Evolutionary conservation across 2,888 invertebrate species (phyloP).

Genomic region (Orthonychiurus folsomi): DNA sequence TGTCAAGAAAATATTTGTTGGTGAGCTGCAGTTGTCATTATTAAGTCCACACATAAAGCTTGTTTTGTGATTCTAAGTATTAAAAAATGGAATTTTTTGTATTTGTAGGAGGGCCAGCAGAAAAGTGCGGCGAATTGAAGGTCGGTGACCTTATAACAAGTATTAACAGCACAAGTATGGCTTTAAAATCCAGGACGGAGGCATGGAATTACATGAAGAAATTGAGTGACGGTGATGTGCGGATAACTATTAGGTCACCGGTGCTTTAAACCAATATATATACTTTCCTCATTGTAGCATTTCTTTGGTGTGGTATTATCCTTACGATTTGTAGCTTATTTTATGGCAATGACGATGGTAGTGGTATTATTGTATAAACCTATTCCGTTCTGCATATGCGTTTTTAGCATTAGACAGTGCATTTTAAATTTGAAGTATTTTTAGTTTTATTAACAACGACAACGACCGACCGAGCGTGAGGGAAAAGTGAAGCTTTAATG

Average conservation of each 20-base stretch:
- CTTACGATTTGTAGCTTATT: too few relatives aligned
- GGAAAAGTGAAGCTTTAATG: too few relatives aligned
- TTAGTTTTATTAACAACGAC: too few relatives aligned
- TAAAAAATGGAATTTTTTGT: background rate
- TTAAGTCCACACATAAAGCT: background rate
- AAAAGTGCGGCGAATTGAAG: constrained; percentile 70
- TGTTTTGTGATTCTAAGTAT: background rate
- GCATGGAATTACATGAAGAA: constrained; percentile 90
- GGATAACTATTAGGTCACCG: constrained; percentile 51
- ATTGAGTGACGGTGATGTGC: constrained; percentile 72
- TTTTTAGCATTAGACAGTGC: too few relatives aligned
- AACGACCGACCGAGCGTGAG: too few relatives aligned
- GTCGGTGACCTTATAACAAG: constrained; percentile 79
- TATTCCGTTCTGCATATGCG: too few relatives aligned
- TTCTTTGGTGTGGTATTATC: too few relatives aligned
- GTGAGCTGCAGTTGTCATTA: constrained; percentile 48
- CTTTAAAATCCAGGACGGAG: constrained; percentile 79
- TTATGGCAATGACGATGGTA: too few relatives aligned
- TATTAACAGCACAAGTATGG: constrained; percentile 71
- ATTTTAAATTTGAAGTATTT: too few relatives aligned
- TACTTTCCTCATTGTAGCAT: too few relatives aligned
- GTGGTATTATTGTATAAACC: too few relatives aligned
- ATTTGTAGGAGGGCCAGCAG: constrained; percentile 71
- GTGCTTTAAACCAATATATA: too few relatives aligned
- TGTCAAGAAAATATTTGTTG: constrained; percentile 88